Conservation (phyloP, 2,797 vertebrate genomes). For the Arnoldichthys spilopterus region DNA sequence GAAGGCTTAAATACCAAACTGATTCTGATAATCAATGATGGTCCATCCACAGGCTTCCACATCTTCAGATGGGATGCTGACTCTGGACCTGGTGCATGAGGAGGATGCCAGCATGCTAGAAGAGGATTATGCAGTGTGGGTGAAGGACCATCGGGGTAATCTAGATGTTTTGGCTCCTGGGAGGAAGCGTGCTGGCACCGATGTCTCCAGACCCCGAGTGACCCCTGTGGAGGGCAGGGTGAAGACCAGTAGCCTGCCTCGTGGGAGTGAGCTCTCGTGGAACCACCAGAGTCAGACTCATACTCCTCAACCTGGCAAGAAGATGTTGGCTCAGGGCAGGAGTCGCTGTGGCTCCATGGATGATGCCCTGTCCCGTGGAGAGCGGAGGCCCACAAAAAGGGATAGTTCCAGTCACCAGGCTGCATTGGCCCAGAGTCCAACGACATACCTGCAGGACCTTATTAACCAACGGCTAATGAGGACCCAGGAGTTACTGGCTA, state of each 20-base stretch:
- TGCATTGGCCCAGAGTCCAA: slow-evolving; percentile 67
- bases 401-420: slow-evolving; percentile 62
- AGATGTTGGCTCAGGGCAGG: slow-evolving; percentile 79
- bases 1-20: background rate
- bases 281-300: slow-evolving; percentile 69
- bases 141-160: slow-evolving; percentile 81
- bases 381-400: slow-evolving; percentile 35
- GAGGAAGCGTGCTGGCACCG: slow-evolving; percentile 83
- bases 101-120: slow-evolving; percentile 80
- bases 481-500: slow-evolving; percentile 93
- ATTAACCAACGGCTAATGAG: slow-evolving; percentile 92
- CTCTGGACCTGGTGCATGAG: slow-evolving; percentile 91
- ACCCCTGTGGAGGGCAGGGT: slow-evolving; percentile 66
- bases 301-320: slow-evolving; percentile 87
- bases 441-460: slow-evolving; percentile 88
- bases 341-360: slow-evolving; percentile 91
- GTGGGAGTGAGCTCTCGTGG: slow-evolving; percentile 74
- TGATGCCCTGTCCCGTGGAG: slow-evolving; percentile 74
- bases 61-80: slow-evolving; percentile 91
- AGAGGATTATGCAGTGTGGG: slow-evolving; percentile 76
- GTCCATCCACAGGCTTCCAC: slow-evolving; percentile 83
- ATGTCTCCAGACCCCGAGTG: slow-evolving; percentile 69
- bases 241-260: slow-evolving; percentile 78
- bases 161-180: slow-evolving; percentile 74
- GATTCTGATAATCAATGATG: background rate